Evolutionary conservation across 2,888 invertebrate species (phyloP).

Genomic region (Drosophila kambysellisi): DNA sequence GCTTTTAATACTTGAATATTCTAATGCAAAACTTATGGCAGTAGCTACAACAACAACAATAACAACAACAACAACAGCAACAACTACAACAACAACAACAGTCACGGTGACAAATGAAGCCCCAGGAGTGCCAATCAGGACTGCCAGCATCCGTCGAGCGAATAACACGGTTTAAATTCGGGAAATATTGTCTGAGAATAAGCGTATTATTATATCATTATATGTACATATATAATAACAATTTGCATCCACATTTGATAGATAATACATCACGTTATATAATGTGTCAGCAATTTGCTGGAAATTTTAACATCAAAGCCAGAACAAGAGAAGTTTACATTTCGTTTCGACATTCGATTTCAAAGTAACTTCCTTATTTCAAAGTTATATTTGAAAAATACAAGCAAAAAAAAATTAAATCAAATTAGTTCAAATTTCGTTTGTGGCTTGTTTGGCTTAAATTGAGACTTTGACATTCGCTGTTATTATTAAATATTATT

Average conservation of each 20-base stretch:
- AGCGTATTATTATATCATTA: constrained; percentile 4
- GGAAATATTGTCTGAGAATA: neutral
- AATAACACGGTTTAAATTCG: neutral
- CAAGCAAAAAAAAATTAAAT: neutral
- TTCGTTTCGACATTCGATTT: constrained; percentile 4
- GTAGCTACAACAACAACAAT: neutral
- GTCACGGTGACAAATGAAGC: neutral
- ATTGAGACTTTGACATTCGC: neutral
- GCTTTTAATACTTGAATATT: constrained; percentile 30
- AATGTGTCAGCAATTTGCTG: neutral
- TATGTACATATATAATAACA: neutral
- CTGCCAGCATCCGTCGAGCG: neutral
- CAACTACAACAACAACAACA: neutral
- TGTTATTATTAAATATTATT: neutral
- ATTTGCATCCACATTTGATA: neutral
- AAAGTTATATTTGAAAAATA: constrained; percentile 10
- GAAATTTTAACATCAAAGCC: constrained; percentile 39
- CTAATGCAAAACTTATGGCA: constrained; percentile 21
- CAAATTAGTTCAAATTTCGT: neutral
- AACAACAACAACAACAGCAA: neutral
- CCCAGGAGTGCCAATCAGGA: constrained; percentile 5
- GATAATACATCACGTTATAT: constrained; percentile 13
- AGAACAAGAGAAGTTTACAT: constrained; percentile 18
- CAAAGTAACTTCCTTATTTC: constrained; percentile 22
- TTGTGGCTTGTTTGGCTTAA: neutral